phyloP scores from a whole-genome alignment of 2,113 vertebrate species.

The Girardinichthys multiradiatus region DNA sequence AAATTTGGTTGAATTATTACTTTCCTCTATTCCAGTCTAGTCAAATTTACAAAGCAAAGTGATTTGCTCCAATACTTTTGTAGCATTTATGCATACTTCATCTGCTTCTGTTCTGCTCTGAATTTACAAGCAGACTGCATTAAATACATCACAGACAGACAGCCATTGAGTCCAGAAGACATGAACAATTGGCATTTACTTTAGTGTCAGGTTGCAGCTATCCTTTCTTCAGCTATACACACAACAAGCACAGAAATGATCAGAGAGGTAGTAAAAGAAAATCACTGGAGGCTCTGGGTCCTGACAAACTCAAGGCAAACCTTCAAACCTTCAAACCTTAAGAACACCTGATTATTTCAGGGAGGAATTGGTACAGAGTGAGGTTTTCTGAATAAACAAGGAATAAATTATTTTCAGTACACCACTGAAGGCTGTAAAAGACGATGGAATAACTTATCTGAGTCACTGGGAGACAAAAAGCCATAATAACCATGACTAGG shows the following conservation, averaged over 20 bases:
- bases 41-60: not conserved
- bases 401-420: not conserved
- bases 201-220: too few species aligned
- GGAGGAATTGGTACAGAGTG: not conserved
- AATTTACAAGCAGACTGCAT: too few species aligned
- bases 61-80: too few species aligned
- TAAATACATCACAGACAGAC: too few species aligned
- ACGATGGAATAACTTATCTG: not conserved
- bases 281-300: not conserved
- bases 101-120: too few species aligned
- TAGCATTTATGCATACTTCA: too few species aligned
- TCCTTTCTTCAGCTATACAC: too few species aligned
- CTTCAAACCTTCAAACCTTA: not conserved
- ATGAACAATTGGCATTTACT: too few species aligned
- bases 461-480: not conserved
- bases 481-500: not conserved
- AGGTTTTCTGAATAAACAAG: not conserved
- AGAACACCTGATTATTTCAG: not conserved
- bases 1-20: not conserved
- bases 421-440: not conserved
- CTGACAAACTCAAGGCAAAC: not conserved
- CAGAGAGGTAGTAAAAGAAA: too few species aligned
- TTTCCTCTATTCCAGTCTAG: not conserved
- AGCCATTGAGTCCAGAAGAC: too few species aligned
- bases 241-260: too few species aligned